These are phyloP conservation scores for Takifugu ocellatus DNA, from an alignment of 2,797 vertebrate species.

Conservation along the genomic window DNA sequence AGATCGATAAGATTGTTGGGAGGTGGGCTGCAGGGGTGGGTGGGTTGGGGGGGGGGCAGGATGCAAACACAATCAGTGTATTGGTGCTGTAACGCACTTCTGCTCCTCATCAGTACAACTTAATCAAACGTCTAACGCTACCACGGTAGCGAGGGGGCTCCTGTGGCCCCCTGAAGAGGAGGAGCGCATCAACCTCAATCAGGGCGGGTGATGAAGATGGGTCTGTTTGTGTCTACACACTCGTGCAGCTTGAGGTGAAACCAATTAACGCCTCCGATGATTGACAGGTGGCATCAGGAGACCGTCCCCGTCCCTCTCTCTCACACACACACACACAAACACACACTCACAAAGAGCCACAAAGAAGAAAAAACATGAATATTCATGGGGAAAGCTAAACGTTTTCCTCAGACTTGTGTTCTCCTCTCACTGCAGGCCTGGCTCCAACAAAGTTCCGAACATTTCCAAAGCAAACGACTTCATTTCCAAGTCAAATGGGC, in stretches of 20 bases:
- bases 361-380: neutral
- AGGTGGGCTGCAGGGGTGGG: neutral
- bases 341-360: too few relatives aligned
- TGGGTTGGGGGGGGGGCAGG: conserved; percentile 27
- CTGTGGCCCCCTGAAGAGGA: conserved; percentile 41
- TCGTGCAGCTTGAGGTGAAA: conserved; percentile 47
- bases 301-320: conserved; percentile 24
- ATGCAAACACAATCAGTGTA: conserved; percentile 66
- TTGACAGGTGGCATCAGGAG: conserved; percentile 63
- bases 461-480: conserved; percentile 50
- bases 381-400: too few relatives aligned
- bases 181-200: conserved; percentile 70
- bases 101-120: conserved; percentile 65
- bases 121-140: conserved; percentile 64
- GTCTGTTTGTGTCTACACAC: conserved; percentile 24
- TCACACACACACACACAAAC: neutral
- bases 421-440: conserved; percentile 1
- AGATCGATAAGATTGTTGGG: conserved; percentile 61
- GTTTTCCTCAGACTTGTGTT: neutral
- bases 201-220: conserved; percentile 64
- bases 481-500: conserved; percentile 66
- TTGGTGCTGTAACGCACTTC: conserved; percentile 65
- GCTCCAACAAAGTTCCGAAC: conserved; percentile 27
- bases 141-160: conserved; percentile 53
- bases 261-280: conserved; percentile 66